A percentile compares a stretch with the other conserved stretches of the same genome.
phyloP scores from a whole-genome alignment of 2,797 vertebrate genomes.

The Mus caroli region DNA sequence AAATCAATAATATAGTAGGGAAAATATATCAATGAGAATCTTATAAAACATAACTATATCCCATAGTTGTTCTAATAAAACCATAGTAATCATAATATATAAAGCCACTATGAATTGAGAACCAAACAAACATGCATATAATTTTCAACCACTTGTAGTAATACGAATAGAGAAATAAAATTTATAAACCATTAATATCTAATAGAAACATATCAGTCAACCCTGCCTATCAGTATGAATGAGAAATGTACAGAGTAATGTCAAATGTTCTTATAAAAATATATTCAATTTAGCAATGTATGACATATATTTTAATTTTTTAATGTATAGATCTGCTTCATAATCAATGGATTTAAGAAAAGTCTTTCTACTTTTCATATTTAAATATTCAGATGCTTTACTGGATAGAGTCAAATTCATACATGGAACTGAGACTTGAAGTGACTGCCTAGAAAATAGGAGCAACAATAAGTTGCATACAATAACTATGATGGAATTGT shows the following conservation, averaged over 20 bases:
- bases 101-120: neutral
- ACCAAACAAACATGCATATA: neutral
- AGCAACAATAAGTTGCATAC: neutral
- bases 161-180: slow-evolving; percentile 13
- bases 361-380: slow-evolving; percentile 46
- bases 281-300: slow-evolving; percentile 53
- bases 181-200: neutral
- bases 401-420: slow-evolving; percentile 53
- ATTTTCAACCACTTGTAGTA: slow-evolving; percentile 47
- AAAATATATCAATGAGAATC: neutral
- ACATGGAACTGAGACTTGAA: slow-evolving; percentile 35
- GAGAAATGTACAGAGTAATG: slow-evolving; percentile 11
- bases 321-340: neutral
- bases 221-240: neutral
- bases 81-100: neutral
- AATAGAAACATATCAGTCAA: neutral
- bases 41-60: slow-evolving; percentile 7
- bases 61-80: slow-evolving; percentile 26
- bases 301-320: slow-evolving; percentile 50
- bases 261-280: slow-evolving; percentile 46
- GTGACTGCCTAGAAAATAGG: slow-evolving; percentile 21
- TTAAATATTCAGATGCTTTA: slow-evolving; percentile 64
- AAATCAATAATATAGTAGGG: slow-evolving; percentile 35
- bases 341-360: slow-evolving; percentile 64
- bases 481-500: neutral